phyloP scores from a whole-genome alignment of 2,888 invertebrate species.

The Microctonus aethiopoides region DNA sequence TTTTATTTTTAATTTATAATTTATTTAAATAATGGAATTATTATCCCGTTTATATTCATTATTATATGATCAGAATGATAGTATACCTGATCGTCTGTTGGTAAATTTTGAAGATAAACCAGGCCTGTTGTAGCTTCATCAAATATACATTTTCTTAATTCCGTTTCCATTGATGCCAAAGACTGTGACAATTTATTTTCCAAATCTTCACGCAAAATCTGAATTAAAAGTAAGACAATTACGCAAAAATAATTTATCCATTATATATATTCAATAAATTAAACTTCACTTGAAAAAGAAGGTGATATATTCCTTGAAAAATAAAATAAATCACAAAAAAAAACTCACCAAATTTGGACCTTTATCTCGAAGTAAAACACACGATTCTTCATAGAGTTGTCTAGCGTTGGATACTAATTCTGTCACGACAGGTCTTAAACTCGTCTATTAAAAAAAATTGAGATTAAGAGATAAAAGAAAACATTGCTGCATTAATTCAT shows the following conservation, averaged over 20 bases:
- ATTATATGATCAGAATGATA: neutral
- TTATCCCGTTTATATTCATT: conserved; percentile 1
- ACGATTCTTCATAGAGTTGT: conserved; percentile 80
- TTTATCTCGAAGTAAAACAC: conserved; percentile 76
- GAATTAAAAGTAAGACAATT: conserved; percentile 37
- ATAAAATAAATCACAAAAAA: conserved; percentile 19
- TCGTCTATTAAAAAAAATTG: conserved; percentile 67
- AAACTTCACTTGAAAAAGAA: no score
- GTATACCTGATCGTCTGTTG: conserved; percentile 68
- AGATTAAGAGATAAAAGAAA: conserved; percentile 3
- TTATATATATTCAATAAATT: conserved; percentile 7
- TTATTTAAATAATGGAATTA: neutral
- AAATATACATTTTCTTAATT: conserved; percentile 76
- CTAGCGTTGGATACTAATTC: conserved; percentile 77
- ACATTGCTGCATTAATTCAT: neutral
- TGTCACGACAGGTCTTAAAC: conserved; percentile 79
- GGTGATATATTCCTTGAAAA: conserved; percentile 19
- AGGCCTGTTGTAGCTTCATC: conserved; percentile 71
- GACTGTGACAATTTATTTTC: conserved; percentile 77
- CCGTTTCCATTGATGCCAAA: conserved; percentile 78
- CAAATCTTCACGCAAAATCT: conserved; percentile 75
- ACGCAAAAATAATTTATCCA: neutral
- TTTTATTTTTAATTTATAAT: neutral
- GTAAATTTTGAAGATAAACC: conserved; percentile 71
- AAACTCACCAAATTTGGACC: conserved; percentile 71